Base-by-base conservation (phyloP, 2,797 vertebrate species). In the Scolopax rusticola region DNA sequence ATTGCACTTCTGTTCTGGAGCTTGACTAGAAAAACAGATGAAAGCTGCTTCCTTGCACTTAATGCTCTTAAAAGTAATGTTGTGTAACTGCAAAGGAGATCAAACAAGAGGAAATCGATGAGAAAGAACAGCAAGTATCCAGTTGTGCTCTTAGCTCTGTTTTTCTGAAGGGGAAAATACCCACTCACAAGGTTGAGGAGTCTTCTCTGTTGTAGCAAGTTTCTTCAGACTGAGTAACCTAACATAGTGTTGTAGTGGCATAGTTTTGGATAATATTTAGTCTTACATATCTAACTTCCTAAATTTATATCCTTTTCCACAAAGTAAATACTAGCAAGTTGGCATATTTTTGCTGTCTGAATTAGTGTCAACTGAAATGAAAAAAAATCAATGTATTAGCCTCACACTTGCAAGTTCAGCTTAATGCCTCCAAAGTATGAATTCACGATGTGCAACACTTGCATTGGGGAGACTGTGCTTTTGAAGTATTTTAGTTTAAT, bases 11-110 rank as follows among this genome's bases (percentile, higher is more conserved):
- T 75, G 19, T 67, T 95, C 13, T n/a, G 80, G 70, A 85, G 67
- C 63, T 87, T 94, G 83, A 90, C 67, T 79, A 79, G 84, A 54
- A 89, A 82, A 94, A 67, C 24, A 27, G 32, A 93, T 92, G 63
- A 90, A 94, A 92, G 93, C 86, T 81, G 67, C 78, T 95, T 93
- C 88, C 84, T 96, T 97, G 92, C 74, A 65, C 88, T 94, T 96
- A 95, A 92, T 87, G 94, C 92, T 96, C 38, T 96, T 96, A 94
- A 82, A 78, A 75, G 84, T 67, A 40, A 51, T 92, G 48, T 71
- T 84, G 33, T 33, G 33, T 33, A 33, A 33, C 33, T 33, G 33
- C 33, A 33, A 33, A 33, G 33, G 33, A 33, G 33, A 33, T 33
- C 33, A 33, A 33, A 33, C 33, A 33, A 33, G 33, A 33, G 33